These are phyloP conservation scores for Merluccius polli DNA, from an alignment of 2,797 vertebrate genomes.

Conservation along the genomic window DNA sequence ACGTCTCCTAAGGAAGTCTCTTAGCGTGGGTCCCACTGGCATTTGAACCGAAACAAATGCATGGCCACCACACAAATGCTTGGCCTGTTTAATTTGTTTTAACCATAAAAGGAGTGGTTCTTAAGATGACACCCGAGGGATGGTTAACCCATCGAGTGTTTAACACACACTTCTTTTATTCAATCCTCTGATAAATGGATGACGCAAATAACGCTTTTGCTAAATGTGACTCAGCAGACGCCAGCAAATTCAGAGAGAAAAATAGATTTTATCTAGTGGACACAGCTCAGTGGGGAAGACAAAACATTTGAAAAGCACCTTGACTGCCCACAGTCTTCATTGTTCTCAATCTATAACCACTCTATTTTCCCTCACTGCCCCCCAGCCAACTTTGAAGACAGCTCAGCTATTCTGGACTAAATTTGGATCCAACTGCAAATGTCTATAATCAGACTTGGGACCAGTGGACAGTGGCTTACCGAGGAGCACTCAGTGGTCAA, in stretches of 20 bases:
- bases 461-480: conserved; percentile 15
- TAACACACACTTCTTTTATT: background rate
- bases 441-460: conserved; percentile 26
- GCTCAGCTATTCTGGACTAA: conserved; percentile 31
- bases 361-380: background rate
- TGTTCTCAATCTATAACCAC: background rate
- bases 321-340: background rate
- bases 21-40: too few species aligned
- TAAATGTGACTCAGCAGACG: background rate
- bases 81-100: background rate
- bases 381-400: background rate
- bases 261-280: background rate
- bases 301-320: background rate
- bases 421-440: conserved; percentile 36
- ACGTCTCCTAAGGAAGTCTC: too few species aligned
- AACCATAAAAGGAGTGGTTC: background rate
- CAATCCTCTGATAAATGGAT: background rate
- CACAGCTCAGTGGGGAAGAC: background rate
- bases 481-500: conserved; percentile 17
- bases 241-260: background rate
- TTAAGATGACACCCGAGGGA: background rate
- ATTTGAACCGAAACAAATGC: too few species aligned
- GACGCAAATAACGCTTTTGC: background rate
- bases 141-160: background rate
- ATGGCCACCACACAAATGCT: background rate